These are phyloP conservation scores for Oryzias melastigma DNA, from an alignment of 2,113 vertebrate species.

Conservation along the genomic window DNA sequence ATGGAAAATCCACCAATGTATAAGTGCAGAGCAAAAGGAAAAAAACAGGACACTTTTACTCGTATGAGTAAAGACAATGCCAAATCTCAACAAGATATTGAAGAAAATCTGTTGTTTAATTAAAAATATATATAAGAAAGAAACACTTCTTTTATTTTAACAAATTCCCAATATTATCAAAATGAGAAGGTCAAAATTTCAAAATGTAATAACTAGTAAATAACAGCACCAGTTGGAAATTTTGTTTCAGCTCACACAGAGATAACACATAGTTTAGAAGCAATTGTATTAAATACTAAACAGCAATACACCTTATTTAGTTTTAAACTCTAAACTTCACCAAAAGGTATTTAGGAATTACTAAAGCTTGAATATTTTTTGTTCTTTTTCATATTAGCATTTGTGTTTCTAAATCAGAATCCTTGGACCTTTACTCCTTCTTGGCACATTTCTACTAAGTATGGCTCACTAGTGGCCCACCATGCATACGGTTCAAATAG, in stretches of 20 bases:
- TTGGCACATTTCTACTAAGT: conserved; percentile 21
- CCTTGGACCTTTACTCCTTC: conserved; percentile 12
- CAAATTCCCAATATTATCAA: background rate
- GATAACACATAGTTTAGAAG: no score
- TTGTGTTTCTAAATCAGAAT: background rate
- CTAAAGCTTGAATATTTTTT: background rate
- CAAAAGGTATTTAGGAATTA: background rate
- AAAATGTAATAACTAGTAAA: no score
- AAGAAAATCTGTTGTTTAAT: background rate
- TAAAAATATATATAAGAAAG: conserved; percentile 5
- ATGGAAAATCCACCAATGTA: no score
- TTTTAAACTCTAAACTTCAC: background rate
- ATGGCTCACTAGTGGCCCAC: conserved; percentile 21
- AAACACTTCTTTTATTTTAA: conserved; percentile 3
- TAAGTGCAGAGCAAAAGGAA: background rate
- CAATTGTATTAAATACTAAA: no score
- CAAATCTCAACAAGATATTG: background rate
- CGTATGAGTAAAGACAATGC: background rate
- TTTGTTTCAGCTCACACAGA: background rate
- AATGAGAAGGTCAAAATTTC: background rate
- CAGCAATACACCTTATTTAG: background rate
- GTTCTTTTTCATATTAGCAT: background rate
- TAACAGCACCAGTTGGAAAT: background rate
- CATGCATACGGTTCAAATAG: conserved; percentile 28
- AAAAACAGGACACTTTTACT: conserved; percentile 4